A percentile compares a stretch with the other conserved stretches of the same genome.
These are phyloP conservation scores for Aphyosemion australe DNA, from an alignment of 2,113 vertebrate species.

Conservation along the genomic window DNA sequence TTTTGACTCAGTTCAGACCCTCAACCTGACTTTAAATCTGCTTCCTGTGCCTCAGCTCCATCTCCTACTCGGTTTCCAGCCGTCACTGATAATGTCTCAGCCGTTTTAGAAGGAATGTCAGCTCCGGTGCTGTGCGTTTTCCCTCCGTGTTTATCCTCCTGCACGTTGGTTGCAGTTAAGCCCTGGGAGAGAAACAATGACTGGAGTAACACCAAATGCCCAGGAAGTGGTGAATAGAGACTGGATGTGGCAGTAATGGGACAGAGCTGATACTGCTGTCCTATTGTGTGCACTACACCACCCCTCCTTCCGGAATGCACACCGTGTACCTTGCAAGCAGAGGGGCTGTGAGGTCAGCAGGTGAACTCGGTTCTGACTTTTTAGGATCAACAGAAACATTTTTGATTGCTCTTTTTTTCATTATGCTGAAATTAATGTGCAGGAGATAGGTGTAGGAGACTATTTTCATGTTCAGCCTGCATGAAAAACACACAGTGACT, in stretches of 20 bases:
- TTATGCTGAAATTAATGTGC: too few species aligned
- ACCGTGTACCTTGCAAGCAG: slow-evolving; percentile 3
- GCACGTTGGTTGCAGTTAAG: slow-evolving; percentile 43
- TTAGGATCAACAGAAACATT: not conserved
- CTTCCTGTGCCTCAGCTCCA: slow-evolving; percentile 23
- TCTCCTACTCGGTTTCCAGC: slow-evolving; percentile 17
- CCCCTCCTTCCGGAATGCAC: not conserved
- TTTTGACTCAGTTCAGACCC: not conserved
- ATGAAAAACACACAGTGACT: too few species aligned
- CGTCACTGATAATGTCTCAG: slow-evolving; percentile 15
- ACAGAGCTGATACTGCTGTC: slow-evolving; percentile 20
- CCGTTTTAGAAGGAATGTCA: slow-evolving; percentile 30
- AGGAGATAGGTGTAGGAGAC: too few species aligned
- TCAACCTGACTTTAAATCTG: not conserved
- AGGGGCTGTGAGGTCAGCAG: slow-evolving; percentile 12
- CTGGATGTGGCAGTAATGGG: slow-evolving; percentile 30
- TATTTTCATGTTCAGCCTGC: too few species aligned
- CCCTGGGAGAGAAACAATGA: slow-evolving; percentile 44
- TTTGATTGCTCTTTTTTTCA: too few species aligned
- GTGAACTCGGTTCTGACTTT: slow-evolving; percentile 47
- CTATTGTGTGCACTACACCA: slow-evolving; percentile 11
- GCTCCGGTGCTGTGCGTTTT: slow-evolving; percentile 12
- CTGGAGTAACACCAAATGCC: slow-evolving; percentile 37
- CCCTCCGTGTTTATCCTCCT: slow-evolving; percentile 26
- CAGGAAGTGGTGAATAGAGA: slow-evolving; percentile 39